These are phyloP conservation scores for Procavia capensis DNA, from an alignment of 2,113 vertebrate species.

Conservation along the genomic window DNA sequence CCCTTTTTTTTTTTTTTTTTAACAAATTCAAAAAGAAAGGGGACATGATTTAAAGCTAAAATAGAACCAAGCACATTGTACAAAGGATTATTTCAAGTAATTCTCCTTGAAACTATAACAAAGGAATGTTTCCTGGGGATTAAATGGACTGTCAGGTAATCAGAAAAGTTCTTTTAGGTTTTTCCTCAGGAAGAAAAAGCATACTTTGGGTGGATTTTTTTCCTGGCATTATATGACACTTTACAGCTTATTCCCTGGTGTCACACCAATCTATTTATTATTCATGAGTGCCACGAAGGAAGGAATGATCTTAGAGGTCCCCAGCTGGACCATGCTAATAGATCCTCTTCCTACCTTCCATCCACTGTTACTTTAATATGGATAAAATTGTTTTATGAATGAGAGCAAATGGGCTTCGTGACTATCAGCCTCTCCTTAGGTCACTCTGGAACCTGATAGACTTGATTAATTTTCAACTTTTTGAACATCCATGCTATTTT, in stretches of 20 bases:
- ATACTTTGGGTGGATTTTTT: constrained; percentile 89
- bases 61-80: constrained; percentile 89
- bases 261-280: constrained; percentile 87
- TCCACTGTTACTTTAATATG: constrained; percentile 83
- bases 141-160: constrained; percentile 93
- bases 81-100: constrained; percentile 93
- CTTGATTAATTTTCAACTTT: constrained; percentile 79
- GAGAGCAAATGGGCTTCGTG: constrained; percentile 83
- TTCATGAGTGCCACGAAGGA: constrained; percentile 87
- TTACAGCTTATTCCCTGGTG: constrained; percentile 89
- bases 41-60: constrained; percentile 90
- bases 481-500: constrained; percentile 71
- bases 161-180: constrained; percentile 91
- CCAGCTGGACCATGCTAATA: constrained; percentile 80
- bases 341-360: constrained; percentile 75
- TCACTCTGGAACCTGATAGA: constrained; percentile 76
- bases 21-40: constrained; percentile 88
- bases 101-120: constrained; percentile 92
- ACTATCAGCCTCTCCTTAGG: constrained; percentile 69
- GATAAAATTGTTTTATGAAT: constrained; percentile 85
- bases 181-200: constrained; percentile 88
- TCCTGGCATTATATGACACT: constrained; percentile 88
- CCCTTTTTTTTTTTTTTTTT: constrained; percentile 80
- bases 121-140: constrained; percentile 92
- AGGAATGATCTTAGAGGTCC: constrained; percentile 82